Base-by-base conservation (phyloP, 2,113 vertebrate genomes). In the Trematocara marginatum region DNA sequence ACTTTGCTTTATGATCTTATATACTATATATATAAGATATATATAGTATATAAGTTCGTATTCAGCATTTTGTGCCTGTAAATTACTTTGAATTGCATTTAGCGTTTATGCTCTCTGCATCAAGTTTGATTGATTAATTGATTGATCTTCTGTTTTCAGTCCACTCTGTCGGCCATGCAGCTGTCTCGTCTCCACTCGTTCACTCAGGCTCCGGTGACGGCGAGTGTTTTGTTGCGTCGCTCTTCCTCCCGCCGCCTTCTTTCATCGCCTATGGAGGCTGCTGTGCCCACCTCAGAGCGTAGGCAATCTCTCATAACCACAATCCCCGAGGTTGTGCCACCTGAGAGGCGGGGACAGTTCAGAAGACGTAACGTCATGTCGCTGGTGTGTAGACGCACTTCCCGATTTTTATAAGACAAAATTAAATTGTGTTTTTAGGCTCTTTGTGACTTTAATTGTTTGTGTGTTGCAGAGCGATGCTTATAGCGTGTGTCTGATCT, bases 301-400 rank as follows among this genome's bases (percentile, higher is more conserved):
- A 90, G 89, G 12, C 8, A 88, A 4, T 94, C 92, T 16, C 76
- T 93, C 47, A 94, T 96, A 13, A 87, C 94, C 57, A 95, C 96
- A 12, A 95, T 97, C 80, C 96, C 96, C 2, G 96, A 97, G 93
- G 93, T 94, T 79, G 91, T 88, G 1, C 93, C 94, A 3, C 95
- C 95, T 54, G 97, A 97, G 83, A 96, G 91, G 84, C 94, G 96
- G 66, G 78, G 95, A 51, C 92, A 85, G 82, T 97, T 98, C 86
- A 96, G 96, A 93, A 96, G 95, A 85, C 97, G 96, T 64, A 96
- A 96, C 13, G 96, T 96, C 7, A 90, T 97, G 94, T 97, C 97
- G 47, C 81, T 97, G 97, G 97, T 98, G 80, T 10, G 82, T 87
- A 8, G 9, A 78, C 4, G 11, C 7, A 15, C 16, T 11, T 16